phyloP scores from a whole-genome alignment of 2,113 vertebrate species.

The Xiphias gladius region DNA sequence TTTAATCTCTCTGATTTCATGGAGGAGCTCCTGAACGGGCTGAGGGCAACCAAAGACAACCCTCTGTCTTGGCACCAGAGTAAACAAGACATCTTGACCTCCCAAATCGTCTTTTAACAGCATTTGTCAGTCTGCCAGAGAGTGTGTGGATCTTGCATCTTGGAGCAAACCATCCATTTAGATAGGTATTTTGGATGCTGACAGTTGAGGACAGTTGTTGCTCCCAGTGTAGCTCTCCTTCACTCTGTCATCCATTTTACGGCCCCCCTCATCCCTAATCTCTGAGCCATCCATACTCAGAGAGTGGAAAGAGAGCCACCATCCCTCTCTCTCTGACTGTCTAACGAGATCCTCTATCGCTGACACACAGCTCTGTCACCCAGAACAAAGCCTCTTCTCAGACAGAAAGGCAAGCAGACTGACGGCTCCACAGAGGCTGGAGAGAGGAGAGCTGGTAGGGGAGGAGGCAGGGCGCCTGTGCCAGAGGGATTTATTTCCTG shows the following conservation, averaged over 20 bases:
- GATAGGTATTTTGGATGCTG: constrained; percentile 43
- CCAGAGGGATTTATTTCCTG: constrained; percentile 74
- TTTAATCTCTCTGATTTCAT: constrained; percentile 39
- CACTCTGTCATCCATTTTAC: constrained; percentile 59
- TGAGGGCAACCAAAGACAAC: constrained; percentile 29
- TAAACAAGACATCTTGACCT: constrained; percentile 36
- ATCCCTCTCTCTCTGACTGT: constrained; percentile 63
- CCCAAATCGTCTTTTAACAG: constrained; percentile 30
- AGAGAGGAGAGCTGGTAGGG: constrained; percentile 51
- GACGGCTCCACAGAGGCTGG: constrained; percentile 66
- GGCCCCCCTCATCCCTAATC: constrained; percentile 43
- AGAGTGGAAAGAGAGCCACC: constrained; percentile 60
- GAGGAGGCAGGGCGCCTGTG: constrained; percentile 49
- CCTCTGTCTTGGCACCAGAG: constrained; percentile 21
- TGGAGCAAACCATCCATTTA: constrained; percentile 27
- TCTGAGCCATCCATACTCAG: constrained; percentile 61
- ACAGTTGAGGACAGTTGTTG: constrained; percentile 55
- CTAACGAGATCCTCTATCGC: constrained; percentile 78
- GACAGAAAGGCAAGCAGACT: constrained; percentile 70
- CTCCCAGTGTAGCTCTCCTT: constrained; percentile 50
- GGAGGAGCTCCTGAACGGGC: constrained; percentile 1
- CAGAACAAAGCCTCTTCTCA: constrained; percentile 77
- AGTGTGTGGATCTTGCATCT: constrained; percentile 26
- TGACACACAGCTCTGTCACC: constrained; percentile 77
- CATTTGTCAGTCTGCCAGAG: constrained; percentile 40